Evolutionary conservation across 2,888 invertebrate genomes (phyloP).

Genomic region (Eristalis tenax): DNA sequence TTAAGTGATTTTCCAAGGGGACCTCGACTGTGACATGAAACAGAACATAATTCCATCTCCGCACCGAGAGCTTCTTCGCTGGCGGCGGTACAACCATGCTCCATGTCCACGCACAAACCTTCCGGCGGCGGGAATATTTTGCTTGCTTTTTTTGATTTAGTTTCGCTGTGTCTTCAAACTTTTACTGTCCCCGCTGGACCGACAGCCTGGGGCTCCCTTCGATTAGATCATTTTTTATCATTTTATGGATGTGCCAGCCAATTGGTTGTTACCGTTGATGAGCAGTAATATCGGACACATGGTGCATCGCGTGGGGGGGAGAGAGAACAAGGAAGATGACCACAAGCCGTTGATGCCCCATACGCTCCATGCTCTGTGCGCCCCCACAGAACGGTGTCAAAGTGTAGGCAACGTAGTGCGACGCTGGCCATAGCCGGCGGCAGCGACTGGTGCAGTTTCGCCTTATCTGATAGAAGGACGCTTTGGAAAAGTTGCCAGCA

Average conservation of each 20-base stretch:
- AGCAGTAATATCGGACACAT: slow-evolving; percentile 19
- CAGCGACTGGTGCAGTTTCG: slow-evolving; percentile 16
- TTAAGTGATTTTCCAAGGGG: slow-evolving; percentile 39
- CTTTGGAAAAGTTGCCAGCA: slow-evolving; percentile 49
- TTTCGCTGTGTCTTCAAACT: neutral
- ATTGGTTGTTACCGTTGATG: slow-evolving; percentile 39
- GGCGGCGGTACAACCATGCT: slow-evolving; percentile 28
- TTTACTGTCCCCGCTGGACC: neutral
- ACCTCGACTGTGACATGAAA: neutral
- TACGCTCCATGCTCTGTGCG: neutral
- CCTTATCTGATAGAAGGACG: slow-evolving; percentile 36
- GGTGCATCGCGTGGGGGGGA: neutral
- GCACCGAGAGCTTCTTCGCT: neutral
- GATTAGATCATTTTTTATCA: slow-evolving; percentile 47
- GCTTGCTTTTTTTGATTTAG: neutral
- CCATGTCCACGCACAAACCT: slow-evolving; percentile 23
- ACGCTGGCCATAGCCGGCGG: slow-evolving; percentile 41
- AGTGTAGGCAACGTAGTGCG: neutral
- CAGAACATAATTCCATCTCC: slow-evolving; percentile 4
- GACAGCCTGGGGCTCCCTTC: slow-evolving; percentile 4
- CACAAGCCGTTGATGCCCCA: neutral
- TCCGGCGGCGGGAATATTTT: too few relatives aligned
- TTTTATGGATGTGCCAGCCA: slow-evolving; percentile 30
- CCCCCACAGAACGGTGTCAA: slow-evolving; percentile 8
- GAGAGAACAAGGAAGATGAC: neutral